Evolutionary conservation across 2,797 vertebrate genomes (phyloP).

Genomic region (Phrynocephalus vlangalii): DNA sequence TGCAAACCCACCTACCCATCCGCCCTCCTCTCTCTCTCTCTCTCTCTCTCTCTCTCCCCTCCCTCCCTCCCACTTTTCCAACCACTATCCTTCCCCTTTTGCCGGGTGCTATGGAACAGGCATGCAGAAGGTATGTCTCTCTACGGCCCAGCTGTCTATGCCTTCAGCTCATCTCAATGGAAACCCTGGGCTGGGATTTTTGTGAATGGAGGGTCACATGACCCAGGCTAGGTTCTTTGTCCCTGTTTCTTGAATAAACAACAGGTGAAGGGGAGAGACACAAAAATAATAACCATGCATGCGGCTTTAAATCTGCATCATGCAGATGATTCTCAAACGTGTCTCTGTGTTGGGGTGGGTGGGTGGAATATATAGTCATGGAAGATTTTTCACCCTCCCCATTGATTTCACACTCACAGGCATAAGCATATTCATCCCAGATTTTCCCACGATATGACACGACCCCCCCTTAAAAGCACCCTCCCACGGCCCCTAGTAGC

Average conservation of each 20-base stretch:
- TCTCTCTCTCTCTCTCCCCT: conserved; percentile 43
- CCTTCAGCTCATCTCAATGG: conserved; percentile 61
- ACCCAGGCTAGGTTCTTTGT: conserved; percentile 74
- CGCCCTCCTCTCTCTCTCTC: not conserved
- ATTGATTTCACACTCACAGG: not conserved
- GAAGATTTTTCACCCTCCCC: not conserved
- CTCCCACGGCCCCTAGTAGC: no score
- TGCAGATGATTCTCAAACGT: not conserved
- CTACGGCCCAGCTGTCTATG: conserved; percentile 14
- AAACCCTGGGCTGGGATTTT: conserved; percentile 73
- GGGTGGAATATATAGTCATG: not conserved
- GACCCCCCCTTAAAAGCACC: not conserved
- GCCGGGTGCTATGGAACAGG: not conserved
- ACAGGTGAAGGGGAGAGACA: conserved; percentile 71
- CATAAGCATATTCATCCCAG: not conserved
- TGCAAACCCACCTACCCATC: conserved; percentile 26
- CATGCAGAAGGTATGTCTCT: conserved; percentile 12
- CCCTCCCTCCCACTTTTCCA: not conserved
- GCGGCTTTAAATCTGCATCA: not conserved
- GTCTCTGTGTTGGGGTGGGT: no score
- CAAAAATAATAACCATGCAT: no score
- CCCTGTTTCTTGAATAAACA: conserved; percentile 72
- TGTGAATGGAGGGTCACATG: conserved; percentile 81
- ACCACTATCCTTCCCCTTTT: conserved; percentile 24
- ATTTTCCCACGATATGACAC: conserved; percentile 17